Percentiles rank a stretch among this genome's conserved stretches.
Evolutionary conservation across 2,888 invertebrate genomes (phyloP).

Genomic region (Leptarthrus brevirostris): DNA sequence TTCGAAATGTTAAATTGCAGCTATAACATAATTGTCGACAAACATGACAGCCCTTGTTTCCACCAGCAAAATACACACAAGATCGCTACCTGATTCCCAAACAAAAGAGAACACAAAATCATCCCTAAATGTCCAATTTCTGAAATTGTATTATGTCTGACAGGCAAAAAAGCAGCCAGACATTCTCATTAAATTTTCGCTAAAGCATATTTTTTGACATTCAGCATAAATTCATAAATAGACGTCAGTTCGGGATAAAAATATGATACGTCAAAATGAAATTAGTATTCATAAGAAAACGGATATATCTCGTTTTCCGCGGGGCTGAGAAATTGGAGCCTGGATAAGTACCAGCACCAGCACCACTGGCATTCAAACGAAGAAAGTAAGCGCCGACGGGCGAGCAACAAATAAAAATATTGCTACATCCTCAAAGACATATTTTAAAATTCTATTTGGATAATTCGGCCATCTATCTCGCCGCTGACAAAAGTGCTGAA

Average conservation of each 20-base stretch:
- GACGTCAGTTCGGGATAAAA: slow-evolving; percentile 51
- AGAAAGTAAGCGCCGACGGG: too few relatives aligned
- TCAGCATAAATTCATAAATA: slow-evolving; percentile 46
- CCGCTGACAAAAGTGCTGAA: slow-evolving; percentile 52
- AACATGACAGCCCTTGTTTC: too few relatives aligned
- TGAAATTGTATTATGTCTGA: slow-evolving; percentile 28
- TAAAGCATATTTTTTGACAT: slow-evolving; percentile 42
- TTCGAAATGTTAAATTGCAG: too few relatives aligned
- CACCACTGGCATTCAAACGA: not conserved
- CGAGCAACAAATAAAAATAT: slow-evolving; percentile 19
- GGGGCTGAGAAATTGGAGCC: slow-evolving; percentile 35
- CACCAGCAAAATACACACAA: too few relatives aligned
- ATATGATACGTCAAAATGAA: slow-evolving; percentile 53
- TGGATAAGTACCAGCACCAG: not conserved
- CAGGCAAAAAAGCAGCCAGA: slow-evolving; percentile 28
- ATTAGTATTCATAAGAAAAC: slow-evolving; percentile 52
- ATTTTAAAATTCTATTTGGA: slow-evolving; percentile 55
- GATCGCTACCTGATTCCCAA: too few relatives aligned
- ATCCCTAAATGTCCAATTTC: slow-evolving; percentile 17
- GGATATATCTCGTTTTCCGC: slow-evolving; percentile 12
- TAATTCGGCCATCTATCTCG: slow-evolving; percentile 55
- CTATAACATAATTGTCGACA: too few relatives aligned
- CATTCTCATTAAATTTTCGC: slow-evolving; percentile 37
- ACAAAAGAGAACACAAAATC: too few relatives aligned
- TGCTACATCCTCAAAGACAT: slow-evolving; percentile 44